phyloP scores from a whole-genome alignment of 2,888 invertebrate species.

The Caenorhabditis japonica region DNA sequence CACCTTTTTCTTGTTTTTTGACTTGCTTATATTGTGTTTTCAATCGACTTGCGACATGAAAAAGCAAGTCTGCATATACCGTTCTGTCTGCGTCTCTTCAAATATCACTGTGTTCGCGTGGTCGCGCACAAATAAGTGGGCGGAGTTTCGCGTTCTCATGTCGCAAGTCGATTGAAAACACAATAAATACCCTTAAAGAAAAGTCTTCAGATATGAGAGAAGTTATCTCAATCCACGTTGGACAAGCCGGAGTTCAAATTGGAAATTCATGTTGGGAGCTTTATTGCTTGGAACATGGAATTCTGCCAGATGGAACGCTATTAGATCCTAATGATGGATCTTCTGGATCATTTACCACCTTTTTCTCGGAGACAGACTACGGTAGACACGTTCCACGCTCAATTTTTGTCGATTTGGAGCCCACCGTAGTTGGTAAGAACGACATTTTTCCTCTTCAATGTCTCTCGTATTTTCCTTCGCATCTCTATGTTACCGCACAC shows the following conservation, averaged over 20 bases:
- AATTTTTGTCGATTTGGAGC: constrained; percentile 65
- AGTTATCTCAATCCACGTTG: constrained; percentile 46
- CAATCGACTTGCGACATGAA: no score
- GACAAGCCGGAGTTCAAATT: constrained; percentile 63
- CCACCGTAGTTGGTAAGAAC: constrained; percentile 63
- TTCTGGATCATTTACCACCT: constrained; percentile 88
- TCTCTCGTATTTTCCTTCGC: neutral
- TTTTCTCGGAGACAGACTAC: constrained; percentile 82
- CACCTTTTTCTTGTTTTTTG: no score
- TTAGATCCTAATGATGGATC: constrained; percentile 53
- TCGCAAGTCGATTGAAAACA: no score
- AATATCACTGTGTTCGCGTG: no score
- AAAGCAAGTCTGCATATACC: no score
- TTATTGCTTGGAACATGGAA: constrained; percentile 81
- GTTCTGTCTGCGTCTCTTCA: no score
- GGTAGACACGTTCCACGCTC: constrained; percentile 81
- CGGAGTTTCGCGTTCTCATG: no score
- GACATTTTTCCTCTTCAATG: neutral
- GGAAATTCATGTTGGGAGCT: constrained; percentile 81
- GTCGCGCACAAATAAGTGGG: no score
- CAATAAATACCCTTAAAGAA: no score
- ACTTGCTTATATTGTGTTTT: no score
- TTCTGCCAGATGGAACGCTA: constrained; percentile 79
- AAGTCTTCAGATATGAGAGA: constrained; percentile 32
- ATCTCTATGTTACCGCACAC: neutral